Evolutionary conservation across 2,113 vertebrate species (phyloP), one percentile per base, ranked within the genome.

Genomic region (Plecotus auritus): DNA sequence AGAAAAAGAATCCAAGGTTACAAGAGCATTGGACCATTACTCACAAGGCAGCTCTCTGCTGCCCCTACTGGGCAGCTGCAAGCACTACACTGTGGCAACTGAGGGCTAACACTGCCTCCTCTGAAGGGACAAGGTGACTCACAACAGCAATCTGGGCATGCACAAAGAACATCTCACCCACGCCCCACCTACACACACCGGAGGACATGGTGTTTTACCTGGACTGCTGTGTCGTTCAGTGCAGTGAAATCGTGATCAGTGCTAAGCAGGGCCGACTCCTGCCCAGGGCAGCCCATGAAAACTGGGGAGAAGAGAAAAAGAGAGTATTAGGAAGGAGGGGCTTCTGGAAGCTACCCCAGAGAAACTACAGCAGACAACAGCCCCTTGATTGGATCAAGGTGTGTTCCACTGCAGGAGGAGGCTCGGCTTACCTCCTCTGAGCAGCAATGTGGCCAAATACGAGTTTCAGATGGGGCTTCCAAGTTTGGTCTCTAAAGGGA

Each of bases 241-340:
- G 26, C 88, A 45, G 70, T 11, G 8, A 95, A 77, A 32, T 88
- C 7, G 0, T 72, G 11, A 32, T 95, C 88, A 0, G 92, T 83
- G 40, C 69, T n/a, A 0, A 18, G 45, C 0, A 11, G 85, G n/a
- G n/a, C 80, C 0, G 13, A 56, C 83, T 90, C 90, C 35, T 92
- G 80, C 10, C 92, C 95, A 3, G 4, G 6, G 42, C 88, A 96
- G 83, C 77, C 95, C 2, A 40, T 7, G 2, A 97, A 96, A 56
- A 49, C 40, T 98, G 96, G 1, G 26, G 83, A 40, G 30, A 61
- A 74, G 14, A 11, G 42, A 94, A 32, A 89, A 85, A 56, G 28
- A 81, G 10, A n/a, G 4, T 4, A 54, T 96, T 78, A 93, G 73
- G 72, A 69, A 77, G n/a, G 9, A 47, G 5, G 28, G 17, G 13